Base-by-base conservation (phyloP, 1,140 invertebrate species). In the Eumaeus atala region DNA sequence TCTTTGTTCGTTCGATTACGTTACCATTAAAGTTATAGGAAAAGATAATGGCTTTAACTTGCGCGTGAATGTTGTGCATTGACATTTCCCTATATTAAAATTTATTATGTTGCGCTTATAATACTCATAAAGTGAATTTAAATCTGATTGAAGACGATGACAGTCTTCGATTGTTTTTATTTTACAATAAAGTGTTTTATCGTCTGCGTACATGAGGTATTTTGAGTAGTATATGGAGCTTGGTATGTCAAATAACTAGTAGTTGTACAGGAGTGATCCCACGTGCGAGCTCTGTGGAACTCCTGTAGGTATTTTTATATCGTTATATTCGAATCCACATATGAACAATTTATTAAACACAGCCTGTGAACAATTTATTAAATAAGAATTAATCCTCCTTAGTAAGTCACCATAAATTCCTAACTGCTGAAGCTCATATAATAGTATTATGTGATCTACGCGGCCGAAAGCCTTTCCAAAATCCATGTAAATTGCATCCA, bases 401-500 rank as follows among this genome's bases (percentile, higher is more conserved):
- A 58, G 12, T 38, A 58, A 34, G 28, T 58, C 40, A 11, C 56
- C 56, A 35, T 50, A 34, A 38, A 58, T 58, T 28, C 42, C 56
- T 7, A 38, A 14, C 3, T 21, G 3, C 2, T 35, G 18, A 9
- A 58, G 10, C 9, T 58, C 52, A 9, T 14, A 42, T 28, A 52
- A 36, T 6, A 58, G 44, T 28, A 58, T 52, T 9, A 48, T 14
- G 4, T 58, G 55, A 36, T 49, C 47, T 38, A 53, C 51, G 12
- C 28, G 51, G 51, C 44, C 51, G 37, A 47, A 48, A 28, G 47
- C 47, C 28, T 49, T 49, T 49, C 33, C 54, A 50, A 56, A 56
- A 18, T 58, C 56, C 1, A 49, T 58, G 34, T 58, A 58, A 21
- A 58, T 47, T 17, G 52, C 56, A 47, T 52, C 56, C 21, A 58